Conservation (phyloP, 2,797 vertebrate species). For the Syndactyla subalaris region DNA sequence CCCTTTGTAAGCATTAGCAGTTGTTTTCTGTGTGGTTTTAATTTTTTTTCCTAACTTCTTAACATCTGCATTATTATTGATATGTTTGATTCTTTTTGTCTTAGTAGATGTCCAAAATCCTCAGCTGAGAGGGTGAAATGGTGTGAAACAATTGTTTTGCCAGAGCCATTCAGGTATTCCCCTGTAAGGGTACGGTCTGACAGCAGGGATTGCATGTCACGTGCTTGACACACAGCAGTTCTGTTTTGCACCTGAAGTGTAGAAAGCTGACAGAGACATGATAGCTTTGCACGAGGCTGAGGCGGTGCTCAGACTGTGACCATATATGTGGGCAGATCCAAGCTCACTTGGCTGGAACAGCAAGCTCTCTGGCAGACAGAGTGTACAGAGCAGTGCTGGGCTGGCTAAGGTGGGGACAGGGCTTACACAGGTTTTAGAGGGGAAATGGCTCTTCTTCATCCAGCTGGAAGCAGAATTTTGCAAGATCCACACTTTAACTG, state of each 20-base stretch:
- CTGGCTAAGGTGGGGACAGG: not conserved
- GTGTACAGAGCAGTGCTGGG: fast-evolving
- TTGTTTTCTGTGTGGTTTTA: not conserved
- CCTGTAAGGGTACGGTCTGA: not conserved
- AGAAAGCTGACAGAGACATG: not conserved
- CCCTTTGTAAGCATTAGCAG: not conserved
- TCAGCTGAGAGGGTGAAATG: not conserved
- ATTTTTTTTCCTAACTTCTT: not conserved
- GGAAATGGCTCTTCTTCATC: not conserved
- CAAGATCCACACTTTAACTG: not conserved
- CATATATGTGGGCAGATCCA: not conserved
- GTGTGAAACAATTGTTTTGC: not conserved
- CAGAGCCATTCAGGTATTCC: not conserved
- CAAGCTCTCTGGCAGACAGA: not conserved
- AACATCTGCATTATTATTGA: not conserved
- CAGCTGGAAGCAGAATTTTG: not conserved
- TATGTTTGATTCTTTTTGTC: not conserved
- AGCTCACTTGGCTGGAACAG: not conserved
- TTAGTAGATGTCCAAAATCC: not conserved
- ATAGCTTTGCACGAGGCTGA: not conserved
- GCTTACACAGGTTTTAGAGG: not conserved
- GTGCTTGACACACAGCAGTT: fast-evolving
- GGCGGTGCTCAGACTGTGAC: not conserved
- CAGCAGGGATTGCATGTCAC: not conserved
- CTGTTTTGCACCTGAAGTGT: not conserved